Evolutionary conservation across 2,113 vertebrate genomes (phyloP).

Genomic region (Paracanthobrama guichenoti): DNA sequence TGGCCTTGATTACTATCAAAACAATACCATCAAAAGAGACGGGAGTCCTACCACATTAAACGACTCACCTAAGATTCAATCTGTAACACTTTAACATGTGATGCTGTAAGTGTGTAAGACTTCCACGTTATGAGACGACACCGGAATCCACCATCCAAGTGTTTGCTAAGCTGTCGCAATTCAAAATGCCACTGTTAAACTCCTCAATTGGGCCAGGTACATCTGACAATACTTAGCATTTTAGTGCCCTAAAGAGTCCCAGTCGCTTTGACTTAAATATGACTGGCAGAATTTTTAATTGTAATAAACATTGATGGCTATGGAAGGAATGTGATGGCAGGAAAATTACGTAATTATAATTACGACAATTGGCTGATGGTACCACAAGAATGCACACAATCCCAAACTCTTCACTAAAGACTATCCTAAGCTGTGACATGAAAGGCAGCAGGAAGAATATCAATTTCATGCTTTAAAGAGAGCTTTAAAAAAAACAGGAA

Average conservation of each 20-base stretch:
- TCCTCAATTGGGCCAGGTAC: conserved; percentile 8
- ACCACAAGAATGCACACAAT: not conserved
- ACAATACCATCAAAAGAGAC: not conserved
- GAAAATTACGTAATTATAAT: not conserved
- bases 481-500: not conserved
- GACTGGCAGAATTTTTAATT: conserved; percentile 33
- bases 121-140: not conserved
- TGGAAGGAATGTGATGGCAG: not conserved
- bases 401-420: not conserved
- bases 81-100: conserved; percentile 2
- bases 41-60: not conserved
- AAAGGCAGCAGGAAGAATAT: not conserved
- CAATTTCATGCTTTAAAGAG: not conserved
- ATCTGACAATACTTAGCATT: conserved; percentile 46
- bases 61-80: conserved; percentile 11
- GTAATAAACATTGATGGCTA: conserved; percentile 30
- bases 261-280: not conserved
- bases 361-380: not conserved
- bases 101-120: not conserved
- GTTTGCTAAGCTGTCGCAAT: not conserved
- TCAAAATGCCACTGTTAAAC: conserved; percentile 18
- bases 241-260: conserved; percentile 32
- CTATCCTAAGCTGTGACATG: not conserved
- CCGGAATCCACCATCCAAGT: not conserved
- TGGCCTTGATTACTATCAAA: conserved; percentile 29